Base-by-base conservation (phyloP, 1,140 invertebrate genomes). In the Agraylea sexmaculata region DNA sequence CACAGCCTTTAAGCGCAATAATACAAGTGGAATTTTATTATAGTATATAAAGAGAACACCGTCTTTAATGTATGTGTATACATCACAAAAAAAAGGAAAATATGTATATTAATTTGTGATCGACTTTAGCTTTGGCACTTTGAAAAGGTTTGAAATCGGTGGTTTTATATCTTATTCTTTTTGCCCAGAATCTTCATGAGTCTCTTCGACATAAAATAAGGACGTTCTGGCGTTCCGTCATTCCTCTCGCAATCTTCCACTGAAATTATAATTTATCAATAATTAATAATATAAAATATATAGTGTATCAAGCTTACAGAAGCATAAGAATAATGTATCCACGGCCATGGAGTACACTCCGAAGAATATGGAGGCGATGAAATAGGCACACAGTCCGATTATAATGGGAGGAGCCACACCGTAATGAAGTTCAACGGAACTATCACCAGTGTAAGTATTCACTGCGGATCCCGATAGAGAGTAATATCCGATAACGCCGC, bases 211-310 rank as follows among this genome's bases (percentile, higher is more conserved):
- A 97, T 97, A 55, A 75, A 95, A 60, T 91, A 98, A 1, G 92
- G 93, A 56, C 85, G 91, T 37, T 87, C 79, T 1, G 69, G 51
- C 1, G 86, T 82, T 7, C 93, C 94, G 63, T 99, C 92, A 63
- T 99, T 93, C 33, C 83, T 71, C 63, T 98, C 92, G 49, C 80
- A 80, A 57, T 98, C 94, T 71, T 96, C 89, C 60, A 96, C 86
- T 89, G 62, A 39, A 75, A 74, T 31, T 4, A 4, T 31, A 13
- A 31, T 6, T 4, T 31, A 4, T 6, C 23, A 27, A 27, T 7
- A 27, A n/a, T 27, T 27, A 27, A 27, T 7, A 27, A 27, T 27
- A 27, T 27, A 27, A 8, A 8, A 27, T 27, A 27, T 27, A 43
- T n/a, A 6, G 11, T 18, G 18, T 25, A 15, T 32, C 31, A 32